Percentiles rank a stretch among this genome's conserved stretches.
These are phyloP conservation scores for Chymomyza fuscimana DNA, from an alignment of 2,888 invertebrate species.

Conservation along the genomic window DNA sequence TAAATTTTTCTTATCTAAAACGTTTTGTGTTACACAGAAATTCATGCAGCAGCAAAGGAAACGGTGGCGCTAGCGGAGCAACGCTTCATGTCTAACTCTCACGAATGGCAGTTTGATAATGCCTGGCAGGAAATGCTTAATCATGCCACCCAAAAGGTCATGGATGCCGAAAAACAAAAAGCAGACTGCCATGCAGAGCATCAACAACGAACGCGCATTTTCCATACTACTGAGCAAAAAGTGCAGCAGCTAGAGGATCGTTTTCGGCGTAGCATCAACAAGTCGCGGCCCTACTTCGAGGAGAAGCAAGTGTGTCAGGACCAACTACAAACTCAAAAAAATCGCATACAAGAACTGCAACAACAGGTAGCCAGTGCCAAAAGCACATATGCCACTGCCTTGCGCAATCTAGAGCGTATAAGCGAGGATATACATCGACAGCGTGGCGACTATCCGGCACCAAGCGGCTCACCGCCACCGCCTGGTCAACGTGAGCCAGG, in stretches of 20 bases:
- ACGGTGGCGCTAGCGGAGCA: constrained; percentile 95
- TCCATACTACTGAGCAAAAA: constrained; percentile 90
- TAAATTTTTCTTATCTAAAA: neutral
- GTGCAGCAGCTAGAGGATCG: constrained; percentile 90
- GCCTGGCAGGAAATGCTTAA: constrained; percentile 99
- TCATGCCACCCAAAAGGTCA: constrained; percentile 96
- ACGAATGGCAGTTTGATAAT: constrained; percentile 89
- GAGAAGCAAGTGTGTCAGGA: constrained; percentile 92
- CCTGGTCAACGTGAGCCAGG: constrained; percentile 83
- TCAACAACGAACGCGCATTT: constrained; percentile 88
- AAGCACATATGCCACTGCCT: constrained; percentile 88
- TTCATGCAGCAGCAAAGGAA: constrained; percentile 95
- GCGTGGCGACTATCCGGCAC: constrained; percentile 75
- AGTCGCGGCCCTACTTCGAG: constrained; percentile 94
- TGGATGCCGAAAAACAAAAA: constrained; percentile 95
- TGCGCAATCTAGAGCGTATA: constrained; percentile 92
- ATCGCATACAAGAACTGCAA: constrained; percentile 90
- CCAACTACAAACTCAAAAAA: constrained; percentile 91
- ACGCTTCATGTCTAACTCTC: constrained; percentile 81
- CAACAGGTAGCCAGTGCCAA: constrained; percentile 87
- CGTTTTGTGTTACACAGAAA: constrained; percentile 81
- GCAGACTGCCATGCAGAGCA: constrained; percentile 94
- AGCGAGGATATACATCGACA: constrained; percentile 92
- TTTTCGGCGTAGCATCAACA: constrained; percentile 89
- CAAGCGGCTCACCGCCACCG: constrained; percentile 70